Conservation (phyloP, 2,113 vertebrate genomes). For the Mobula hypostoma region DNA sequence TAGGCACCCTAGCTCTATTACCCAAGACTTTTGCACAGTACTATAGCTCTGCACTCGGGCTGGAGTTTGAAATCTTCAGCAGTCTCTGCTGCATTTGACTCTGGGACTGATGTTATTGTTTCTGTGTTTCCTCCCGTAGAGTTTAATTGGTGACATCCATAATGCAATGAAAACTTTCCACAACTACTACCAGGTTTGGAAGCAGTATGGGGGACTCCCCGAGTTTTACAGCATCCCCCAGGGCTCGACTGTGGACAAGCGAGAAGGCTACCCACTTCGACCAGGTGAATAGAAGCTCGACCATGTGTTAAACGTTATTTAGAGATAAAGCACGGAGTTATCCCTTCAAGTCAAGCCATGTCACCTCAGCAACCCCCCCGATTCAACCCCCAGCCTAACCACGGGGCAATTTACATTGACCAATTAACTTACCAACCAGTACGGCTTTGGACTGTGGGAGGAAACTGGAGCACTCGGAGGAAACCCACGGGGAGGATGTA, state of each 20-base stretch:
- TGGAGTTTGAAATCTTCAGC: neutral
- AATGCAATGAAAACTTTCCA: slow-evolving; percentile 85
- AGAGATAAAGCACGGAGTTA: too few relatives aligned
- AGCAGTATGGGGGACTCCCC: slow-evolving; percentile 90
- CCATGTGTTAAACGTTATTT: neutral
- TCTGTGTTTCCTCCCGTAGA: slow-evolving; percentile 54
- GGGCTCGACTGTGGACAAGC: slow-evolving; percentile 90
- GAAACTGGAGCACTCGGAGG: too few relatives aligned
- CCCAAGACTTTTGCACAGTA: too few relatives aligned
- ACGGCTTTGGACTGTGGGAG: too few relatives aligned
- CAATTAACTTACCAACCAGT: too few relatives aligned
- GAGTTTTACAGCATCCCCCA: slow-evolving; percentile 99
- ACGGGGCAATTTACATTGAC: too few relatives aligned
- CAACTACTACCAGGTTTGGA: slow-evolving; percentile 96
- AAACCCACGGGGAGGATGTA: too few relatives aligned
- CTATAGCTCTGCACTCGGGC: too few relatives aligned
- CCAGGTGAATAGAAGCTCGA: slow-evolving; percentile 61
- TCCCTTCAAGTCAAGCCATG: too few relatives aligned
- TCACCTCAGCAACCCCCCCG: too few relatives aligned
- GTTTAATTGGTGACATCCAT: slow-evolving; percentile 81
- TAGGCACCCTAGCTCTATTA: too few relatives aligned
- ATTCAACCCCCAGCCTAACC: too few relatives aligned
- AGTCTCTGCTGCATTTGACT: neutral
- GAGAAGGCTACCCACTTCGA: slow-evolving; percentile 89
- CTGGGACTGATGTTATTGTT: neutral